phyloP scores from a whole-genome alignment of 2,888 invertebrate species.

The Drosophila neutralis region DNA sequence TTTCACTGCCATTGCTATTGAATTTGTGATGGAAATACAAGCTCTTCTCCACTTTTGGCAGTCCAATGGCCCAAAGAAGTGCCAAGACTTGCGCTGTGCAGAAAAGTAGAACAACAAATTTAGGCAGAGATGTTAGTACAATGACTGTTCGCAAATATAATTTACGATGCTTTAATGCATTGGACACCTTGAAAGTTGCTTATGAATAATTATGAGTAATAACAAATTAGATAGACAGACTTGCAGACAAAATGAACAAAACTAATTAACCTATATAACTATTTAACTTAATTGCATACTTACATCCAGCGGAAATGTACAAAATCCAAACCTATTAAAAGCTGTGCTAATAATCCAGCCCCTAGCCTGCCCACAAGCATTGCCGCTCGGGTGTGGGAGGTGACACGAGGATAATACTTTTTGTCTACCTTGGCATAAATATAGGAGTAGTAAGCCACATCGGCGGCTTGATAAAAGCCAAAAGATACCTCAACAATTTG shows the following conservation, averaged over 20 bases:
- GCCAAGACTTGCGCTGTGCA: conserved; percentile 87
- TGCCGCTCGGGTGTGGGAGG: conserved; percentile 90
- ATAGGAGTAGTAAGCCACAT: conserved; percentile 97
- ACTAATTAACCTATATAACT: neutral
- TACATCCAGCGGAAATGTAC: conserved; percentile 88
- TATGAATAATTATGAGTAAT: neutral
- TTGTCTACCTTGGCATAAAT: conserved; percentile 94
- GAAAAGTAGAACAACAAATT: neutral
- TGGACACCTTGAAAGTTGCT: neutral
- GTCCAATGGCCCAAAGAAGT: conserved; percentile 87
- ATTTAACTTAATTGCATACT: conserved; percentile 38
- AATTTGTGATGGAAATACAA: conserved; percentile 87
- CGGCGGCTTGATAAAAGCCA: conserved; percentile 94
- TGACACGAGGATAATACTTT: conserved; percentile 89
- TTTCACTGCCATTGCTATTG: neutral
- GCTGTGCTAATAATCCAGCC: conserved; percentile 88
- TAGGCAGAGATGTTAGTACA: neutral
- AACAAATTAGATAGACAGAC: neutral
- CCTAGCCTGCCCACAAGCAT: conserved; percentile 89
- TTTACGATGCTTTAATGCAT: neutral
- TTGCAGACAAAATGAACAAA: neutral
- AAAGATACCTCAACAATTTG: conserved; percentile 90
- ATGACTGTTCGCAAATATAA: neutral
- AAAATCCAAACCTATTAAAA: conserved; percentile 87
- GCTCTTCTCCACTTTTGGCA: conserved; percentile 88